A percentile compares a stretch with the other conserved stretches of the same genome.
Evolutionary conservation across 2,888 invertebrate species (phyloP).

Genomic region (Blomia tropicalis): DNA sequence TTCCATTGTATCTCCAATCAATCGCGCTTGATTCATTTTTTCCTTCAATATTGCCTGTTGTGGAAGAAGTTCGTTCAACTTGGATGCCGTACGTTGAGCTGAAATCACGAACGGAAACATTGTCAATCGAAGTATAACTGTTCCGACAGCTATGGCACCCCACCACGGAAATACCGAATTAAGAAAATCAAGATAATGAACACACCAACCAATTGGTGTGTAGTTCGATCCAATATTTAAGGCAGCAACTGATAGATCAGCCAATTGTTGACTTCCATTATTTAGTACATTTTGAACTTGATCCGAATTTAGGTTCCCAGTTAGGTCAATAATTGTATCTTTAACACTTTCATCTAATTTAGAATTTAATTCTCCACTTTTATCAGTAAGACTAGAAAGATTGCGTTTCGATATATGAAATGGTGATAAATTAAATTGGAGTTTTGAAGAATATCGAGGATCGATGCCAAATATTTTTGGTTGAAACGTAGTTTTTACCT

Average conservation of each 20-base stretch:
- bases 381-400: no score
- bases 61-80: constrained; percentile 1
- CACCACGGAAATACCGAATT: constrained; percentile 75
- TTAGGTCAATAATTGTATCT: background rate
- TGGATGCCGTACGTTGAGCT: constrained; percentile 22
- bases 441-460: no score
- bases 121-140: constrained; percentile 52
- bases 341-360: no score
- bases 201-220: constrained; percentile 16
- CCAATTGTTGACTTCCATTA: background rate
- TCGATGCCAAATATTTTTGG: no score
- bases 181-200: constrained; percentile 16
- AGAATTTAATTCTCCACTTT: no score
- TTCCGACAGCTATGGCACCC: constrained; percentile 67
- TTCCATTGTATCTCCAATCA: constrained; percentile 2
- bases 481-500: no score
- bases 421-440: no score
- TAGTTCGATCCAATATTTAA: constrained; percentile 16
- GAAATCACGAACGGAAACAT: constrained; percentile 72
- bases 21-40: constrained; percentile 12
- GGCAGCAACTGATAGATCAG: background rate
- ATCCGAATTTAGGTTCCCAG: background rate
- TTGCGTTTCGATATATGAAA: no score
- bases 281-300: background rate
- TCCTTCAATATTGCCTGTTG: constrained; percentile 5